phyloP scores from a whole-genome alignment of 2,113 vertebrate genomes.

The Erpornis zantholeuca region DNA sequence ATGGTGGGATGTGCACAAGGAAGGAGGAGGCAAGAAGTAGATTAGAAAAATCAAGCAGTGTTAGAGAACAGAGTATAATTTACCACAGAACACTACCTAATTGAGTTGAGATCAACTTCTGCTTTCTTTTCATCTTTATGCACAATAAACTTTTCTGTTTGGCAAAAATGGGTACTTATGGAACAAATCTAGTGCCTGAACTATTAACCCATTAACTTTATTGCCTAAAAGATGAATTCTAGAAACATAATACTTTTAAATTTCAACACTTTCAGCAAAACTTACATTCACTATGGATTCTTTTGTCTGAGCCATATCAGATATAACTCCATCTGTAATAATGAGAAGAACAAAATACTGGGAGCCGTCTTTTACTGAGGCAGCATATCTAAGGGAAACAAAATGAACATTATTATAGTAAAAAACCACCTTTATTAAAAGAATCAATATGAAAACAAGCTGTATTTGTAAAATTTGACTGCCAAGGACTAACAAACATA shows the following conservation, averaged over 20 bases:
- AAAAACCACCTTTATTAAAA: neutral
- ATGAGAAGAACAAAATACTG: conserved; percentile 97
- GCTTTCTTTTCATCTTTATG: neutral
- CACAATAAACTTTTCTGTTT: neutral
- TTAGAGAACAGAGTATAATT: neutral
- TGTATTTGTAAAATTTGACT: neutral
- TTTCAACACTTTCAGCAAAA: neutral
- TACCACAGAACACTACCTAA: neutral
- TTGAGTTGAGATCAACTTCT: neutral
- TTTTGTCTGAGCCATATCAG: conserved; percentile 96
- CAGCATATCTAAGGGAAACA: conserved; percentile 81
- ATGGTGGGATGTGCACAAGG: neutral
- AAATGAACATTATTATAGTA: neutral
- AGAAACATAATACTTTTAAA: neutral
- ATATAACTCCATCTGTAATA: conserved; percentile 94
- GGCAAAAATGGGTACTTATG: neutral
- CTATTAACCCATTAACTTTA: neutral
- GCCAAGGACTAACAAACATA: neutral
- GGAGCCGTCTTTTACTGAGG: conserved; percentile 92
- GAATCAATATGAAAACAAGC: neutral
- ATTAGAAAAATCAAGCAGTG: neutral
- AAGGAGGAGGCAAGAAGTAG: neutral
- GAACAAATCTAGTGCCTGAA: neutral
- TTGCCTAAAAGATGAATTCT: neutral
- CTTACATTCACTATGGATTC: conserved; percentile 95